phyloP scores from a whole-genome alignment of 2,888 invertebrate species.

The Drosophila neotestacea region DNA sequence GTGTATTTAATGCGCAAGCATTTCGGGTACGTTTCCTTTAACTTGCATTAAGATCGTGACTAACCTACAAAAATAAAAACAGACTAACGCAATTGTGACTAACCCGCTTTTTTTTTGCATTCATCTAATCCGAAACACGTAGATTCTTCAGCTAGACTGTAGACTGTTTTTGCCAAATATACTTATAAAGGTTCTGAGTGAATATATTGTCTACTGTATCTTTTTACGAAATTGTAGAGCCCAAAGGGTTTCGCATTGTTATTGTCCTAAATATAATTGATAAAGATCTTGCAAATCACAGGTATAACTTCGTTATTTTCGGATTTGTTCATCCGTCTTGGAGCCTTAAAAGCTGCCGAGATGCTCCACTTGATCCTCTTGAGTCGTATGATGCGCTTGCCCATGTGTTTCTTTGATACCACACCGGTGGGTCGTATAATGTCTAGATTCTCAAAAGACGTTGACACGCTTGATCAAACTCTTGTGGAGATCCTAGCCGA shows the following conservation, averaged over 20 bases:
- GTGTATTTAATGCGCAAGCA: slow-evolving; percentile 62
- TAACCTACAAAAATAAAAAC: slow-evolving; percentile 32
- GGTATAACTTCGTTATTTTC: slow-evolving; percentile 89
- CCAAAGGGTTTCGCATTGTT: background rate
- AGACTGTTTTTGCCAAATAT: slow-evolving; percentile 1
- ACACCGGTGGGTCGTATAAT: slow-evolving; percentile 88
- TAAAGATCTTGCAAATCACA: slow-evolving; percentile 83
- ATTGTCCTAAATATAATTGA: slow-evolving; percentile 9
- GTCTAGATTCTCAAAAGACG: slow-evolving; percentile 86
- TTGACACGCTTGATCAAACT: slow-evolving; percentile 85
- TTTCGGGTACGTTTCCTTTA: slow-evolving; percentile 81
- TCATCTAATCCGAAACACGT: background rate
- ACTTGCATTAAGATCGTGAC: slow-evolving; percentile 49
- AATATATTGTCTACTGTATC: background rate
- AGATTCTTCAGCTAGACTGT: background rate
- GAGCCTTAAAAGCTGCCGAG: slow-evolving; percentile 83
- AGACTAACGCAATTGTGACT: slow-evolving; percentile 41
- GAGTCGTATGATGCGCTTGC: slow-evolving; percentile 86
- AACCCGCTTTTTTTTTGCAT: background rate
- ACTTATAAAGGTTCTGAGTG: slow-evolving; percentile 6
- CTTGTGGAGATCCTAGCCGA: slow-evolving; percentile 86
- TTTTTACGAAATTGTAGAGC: background rate
- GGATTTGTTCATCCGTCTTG: slow-evolving; percentile 90
- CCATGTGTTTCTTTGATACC: slow-evolving; percentile 88
- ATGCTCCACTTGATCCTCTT: slow-evolving; percentile 85